Evolutionary conservation across 2,888 invertebrate species (phyloP), one percentile per base, ranked within the genome.

Genomic region (Palloptera scutellata): DNA sequence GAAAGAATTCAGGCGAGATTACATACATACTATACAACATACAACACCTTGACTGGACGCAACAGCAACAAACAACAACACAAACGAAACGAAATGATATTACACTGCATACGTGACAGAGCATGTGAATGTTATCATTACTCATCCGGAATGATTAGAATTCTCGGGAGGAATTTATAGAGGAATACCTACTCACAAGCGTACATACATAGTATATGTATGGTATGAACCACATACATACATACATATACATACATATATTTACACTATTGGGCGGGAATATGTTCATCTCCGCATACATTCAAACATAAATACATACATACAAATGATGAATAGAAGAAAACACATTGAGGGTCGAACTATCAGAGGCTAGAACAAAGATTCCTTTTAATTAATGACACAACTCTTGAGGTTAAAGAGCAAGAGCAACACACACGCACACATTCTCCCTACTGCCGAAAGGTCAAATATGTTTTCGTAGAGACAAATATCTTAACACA

Each of bases 111-210:
- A 67, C 52, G 59, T 67, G 67, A 57, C 62, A 67, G 54, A 66
- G 61, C 61, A 66, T 66, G 61, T 71, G 72, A 73, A 70, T 70
- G 68, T 72, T 75, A 76, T 75, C 77, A 79, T 79, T 77, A 77
- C 74, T 78, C 79, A 79, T 76, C 69, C 72, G 76, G 76, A 75
- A 78, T 78, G 79, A 76, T 78, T 78, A 74, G 75, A 78, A 78
- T 76, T 76, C 78, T 77, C 78, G 68, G 72, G 77, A 76, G 77
- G 75, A 77, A 79, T 78, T 65, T 57, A 59, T 58, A 57, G 45
- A 57, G 42, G 20, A 61, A 66, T 64, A 64, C 59, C n/a, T 59
- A 45, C 43, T 41, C 9, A 53, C 11, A 63, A 30, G 45, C 13
- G 41, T 13, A 10, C 6, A 6, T 30, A 30, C 6, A 30, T 4